Percentiles rank a stretch among this genome's conserved stretches.
Evolutionary conservation across 92 coral and sea anemone species (phyloP).

Genomic region (Heteractis magnifica): DNA sequence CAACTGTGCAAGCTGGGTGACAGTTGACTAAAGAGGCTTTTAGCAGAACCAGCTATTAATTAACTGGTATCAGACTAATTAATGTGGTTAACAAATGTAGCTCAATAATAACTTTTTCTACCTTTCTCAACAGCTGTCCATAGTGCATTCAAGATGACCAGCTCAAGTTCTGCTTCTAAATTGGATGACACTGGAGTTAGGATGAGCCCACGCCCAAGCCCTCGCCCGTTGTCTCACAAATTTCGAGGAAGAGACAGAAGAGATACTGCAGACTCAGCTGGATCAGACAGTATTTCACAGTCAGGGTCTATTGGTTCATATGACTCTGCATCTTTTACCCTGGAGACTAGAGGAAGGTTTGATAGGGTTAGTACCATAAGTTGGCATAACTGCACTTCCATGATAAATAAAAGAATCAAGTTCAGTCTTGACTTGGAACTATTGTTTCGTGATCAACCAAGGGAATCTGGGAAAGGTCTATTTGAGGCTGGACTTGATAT

Average conservation of each 20-base stretch:
- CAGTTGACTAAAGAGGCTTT: too few relatives aligned
- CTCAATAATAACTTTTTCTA: neutral
- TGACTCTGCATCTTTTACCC: slow-evolving; percentile 80
- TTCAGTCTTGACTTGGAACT: too few relatives aligned
- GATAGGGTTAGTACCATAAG: slow-evolving; percentile 56
- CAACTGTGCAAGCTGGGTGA: too few relatives aligned
- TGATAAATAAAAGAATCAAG: too few relatives aligned
- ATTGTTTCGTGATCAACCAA: too few relatives aligned
- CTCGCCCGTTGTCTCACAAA: slow-evolving; percentile 45
- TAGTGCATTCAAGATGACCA: slow-evolving; percentile 81
- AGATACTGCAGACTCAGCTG: slow-evolving; percentile 61
- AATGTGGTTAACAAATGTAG: neutral
- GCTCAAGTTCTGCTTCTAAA: slow-evolving; percentile 50
- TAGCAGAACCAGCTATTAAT: too few relatives aligned
- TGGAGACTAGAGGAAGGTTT: slow-evolving; percentile 89
- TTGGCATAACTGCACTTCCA: neutral
- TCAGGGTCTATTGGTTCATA: slow-evolving; percentile 91
- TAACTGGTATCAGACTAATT: too few relatives aligned
- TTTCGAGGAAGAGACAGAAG: slow-evolving; percentile 44
- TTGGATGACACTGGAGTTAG: slow-evolving; percentile 59
- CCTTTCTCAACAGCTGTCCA: slow-evolving; percentile 12
- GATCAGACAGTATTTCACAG: slow-evolving; percentile 74
- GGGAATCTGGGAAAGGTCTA: too few relatives aligned
- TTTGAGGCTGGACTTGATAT: too few relatives aligned
- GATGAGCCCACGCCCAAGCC: slow-evolving; percentile 83